Percentiles rank a stretch among this genome's conserved stretches.
These are phyloP conservation scores for Tor tambroides DNA, from an alignment of 2,113 vertebrate genomes.

Conservation along the genomic window DNA sequence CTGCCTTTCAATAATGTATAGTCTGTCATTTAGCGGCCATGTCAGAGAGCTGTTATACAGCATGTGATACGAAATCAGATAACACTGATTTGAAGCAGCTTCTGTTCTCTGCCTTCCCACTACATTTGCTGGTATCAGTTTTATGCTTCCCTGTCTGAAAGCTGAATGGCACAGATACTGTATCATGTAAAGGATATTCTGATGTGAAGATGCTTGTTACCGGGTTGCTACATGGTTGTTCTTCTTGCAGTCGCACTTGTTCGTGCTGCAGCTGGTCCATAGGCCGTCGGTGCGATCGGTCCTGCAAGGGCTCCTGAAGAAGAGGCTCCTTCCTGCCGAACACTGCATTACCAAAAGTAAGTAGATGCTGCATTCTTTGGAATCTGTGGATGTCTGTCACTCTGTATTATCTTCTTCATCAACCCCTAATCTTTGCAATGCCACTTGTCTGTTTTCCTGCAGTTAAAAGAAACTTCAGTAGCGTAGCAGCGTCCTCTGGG, in stretches of 20 bases:
- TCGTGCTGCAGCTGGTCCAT: slow-evolving; percentile 98
- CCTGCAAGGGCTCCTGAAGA: slow-evolving; percentile 97
- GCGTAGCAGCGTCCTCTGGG: slow-evolving; percentile 92
- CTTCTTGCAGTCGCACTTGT: slow-evolving; percentile 92
- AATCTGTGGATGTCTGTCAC: background rate
- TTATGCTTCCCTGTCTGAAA: slow-evolving; percentile 33
- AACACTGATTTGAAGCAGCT: slow-evolving; percentile 47
- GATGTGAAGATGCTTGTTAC: slow-evolving; percentile 20
- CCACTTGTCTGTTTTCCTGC: slow-evolving; percentile 33
- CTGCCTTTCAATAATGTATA: slow-evolving; percentile 40
- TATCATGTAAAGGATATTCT: slow-evolving; percentile 39
- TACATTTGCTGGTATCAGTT: slow-evolving; percentile 38
- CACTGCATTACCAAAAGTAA: slow-evolving; percentile 99
- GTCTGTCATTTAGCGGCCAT: slow-evolving; percentile 21
- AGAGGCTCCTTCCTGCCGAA: slow-evolving; percentile 96
- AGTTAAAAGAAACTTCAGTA: slow-evolving; percentile 99
- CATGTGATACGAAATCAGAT: slow-evolving; percentile 36
- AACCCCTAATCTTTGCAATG: slow-evolving; percentile 14
- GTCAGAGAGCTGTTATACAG: slow-evolving; percentile 1
- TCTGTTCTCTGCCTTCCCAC: background rate
- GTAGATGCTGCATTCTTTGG: slow-evolving; percentile 47
- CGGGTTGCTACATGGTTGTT: slow-evolving; percentile 39
- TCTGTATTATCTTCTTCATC: slow-evolving; percentile 39
- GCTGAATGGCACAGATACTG: slow-evolving; percentile 23
- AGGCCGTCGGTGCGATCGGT: slow-evolving; percentile 96